Conservation (phyloP, 53 echinoderm and acorn worm genomes). For the Temnopleurus reevesii region DNA sequence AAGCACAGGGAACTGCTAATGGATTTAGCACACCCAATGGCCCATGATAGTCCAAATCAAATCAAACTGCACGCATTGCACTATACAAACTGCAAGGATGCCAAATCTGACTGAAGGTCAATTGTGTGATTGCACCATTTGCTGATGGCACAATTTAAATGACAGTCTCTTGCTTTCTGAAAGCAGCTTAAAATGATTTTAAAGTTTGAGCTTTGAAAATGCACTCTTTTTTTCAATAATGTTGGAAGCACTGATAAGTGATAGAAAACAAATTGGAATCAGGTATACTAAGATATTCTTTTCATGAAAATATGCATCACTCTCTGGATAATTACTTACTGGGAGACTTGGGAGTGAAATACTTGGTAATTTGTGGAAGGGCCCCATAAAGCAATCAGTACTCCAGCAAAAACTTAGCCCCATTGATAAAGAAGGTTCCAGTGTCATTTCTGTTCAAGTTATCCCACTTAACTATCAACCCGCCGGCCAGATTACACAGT, state of each 20-base stretch:
- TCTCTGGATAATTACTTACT: too few relatives aligned
- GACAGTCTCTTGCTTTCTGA: not conserved
- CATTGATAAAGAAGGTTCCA: too few relatives aligned
- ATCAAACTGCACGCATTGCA: not conserved
- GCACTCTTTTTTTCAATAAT: too few relatives aligned
- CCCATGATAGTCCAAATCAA: not conserved
- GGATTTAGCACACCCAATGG: not conserved
- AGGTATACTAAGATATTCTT: too few relatives aligned
- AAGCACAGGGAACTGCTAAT: not conserved
- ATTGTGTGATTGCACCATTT: not conserved
- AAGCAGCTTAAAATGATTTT: not conserved
- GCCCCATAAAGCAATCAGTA: too few relatives aligned
- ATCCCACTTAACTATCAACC: too few relatives aligned
- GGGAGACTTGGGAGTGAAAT: too few relatives aligned
- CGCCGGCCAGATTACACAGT: too few relatives aligned
- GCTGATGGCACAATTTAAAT: not conserved
- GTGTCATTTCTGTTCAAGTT: not conserved
- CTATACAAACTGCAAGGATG: not conserved
- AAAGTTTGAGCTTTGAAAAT: not conserved
- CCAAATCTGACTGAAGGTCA: conserved; percentile 2
- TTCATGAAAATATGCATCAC: too few relatives aligned
- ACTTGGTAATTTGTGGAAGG: too few relatives aligned
- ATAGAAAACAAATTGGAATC: not conserved
- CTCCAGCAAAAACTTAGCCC: too few relatives aligned
- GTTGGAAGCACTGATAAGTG: not conserved